Conservation (phyloP, 2,888 invertebrate genomes). For the Anoplius nigerrimus region DNA sequence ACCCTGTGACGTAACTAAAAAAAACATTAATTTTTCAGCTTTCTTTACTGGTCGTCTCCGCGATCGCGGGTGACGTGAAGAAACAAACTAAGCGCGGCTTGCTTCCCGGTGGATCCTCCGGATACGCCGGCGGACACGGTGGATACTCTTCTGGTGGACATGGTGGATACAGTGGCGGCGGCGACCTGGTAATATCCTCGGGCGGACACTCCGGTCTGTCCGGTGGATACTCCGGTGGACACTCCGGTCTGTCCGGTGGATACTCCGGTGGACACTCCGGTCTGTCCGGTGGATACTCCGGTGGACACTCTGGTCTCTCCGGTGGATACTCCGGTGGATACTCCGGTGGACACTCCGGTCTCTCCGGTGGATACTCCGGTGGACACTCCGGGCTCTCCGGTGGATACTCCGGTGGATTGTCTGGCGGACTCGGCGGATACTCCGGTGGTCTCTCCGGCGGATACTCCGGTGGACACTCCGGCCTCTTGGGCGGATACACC, state of each 20-base stretch:
- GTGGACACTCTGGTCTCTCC: slow-evolving; percentile 2
- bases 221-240: slow-evolving; percentile 2
- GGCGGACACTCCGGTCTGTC: slow-evolving; percentile 5
- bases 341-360: not conserved
- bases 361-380: not conserved
- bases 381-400: slow-evolving; percentile 14
- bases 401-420: not conserved
- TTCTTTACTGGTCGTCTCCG: slow-evolving; percentile 43
- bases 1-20: not conserved
- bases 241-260: slow-evolving; percentile 8
- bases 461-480: slow-evolving; percentile 8
- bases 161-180: slow-evolving; percentile 11
- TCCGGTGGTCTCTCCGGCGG: too few relatives aligned
- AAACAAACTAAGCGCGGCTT: slow-evolving; percentile 48
- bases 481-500: not conserved
- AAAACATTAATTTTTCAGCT: slow-evolving; percentile 37
- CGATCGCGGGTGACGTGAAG: slow-evolving; percentile 36
- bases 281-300: not conserved
- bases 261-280: slow-evolving; percentile 2
- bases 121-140: not conserved
- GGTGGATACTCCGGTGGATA: slow-evolving; percentile 17
- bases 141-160: slow-evolving; percentile 18
- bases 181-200: too few relatives aligned
- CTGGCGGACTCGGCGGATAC: not conserved
- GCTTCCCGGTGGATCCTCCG: slow-evolving; percentile 11